Conservation (phyloP, 2,888 invertebrate genomes). For the Cephus nigrinus region DNA sequence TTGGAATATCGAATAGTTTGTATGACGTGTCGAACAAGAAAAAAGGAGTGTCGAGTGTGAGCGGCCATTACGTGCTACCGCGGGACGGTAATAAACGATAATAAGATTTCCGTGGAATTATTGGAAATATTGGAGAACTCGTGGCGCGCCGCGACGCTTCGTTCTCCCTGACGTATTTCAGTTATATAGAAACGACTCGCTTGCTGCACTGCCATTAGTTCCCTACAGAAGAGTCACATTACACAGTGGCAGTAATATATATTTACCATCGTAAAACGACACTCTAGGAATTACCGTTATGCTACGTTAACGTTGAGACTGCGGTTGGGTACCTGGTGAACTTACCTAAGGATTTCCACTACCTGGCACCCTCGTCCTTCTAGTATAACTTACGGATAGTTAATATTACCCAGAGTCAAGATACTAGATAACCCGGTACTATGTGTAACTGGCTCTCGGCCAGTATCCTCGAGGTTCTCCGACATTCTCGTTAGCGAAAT, state of each 20-base stretch:
- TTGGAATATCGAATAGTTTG: background rate
- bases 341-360: background rate
- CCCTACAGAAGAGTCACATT: background rate
- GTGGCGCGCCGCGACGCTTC: conserved; percentile 17
- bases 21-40: background rate
- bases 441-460: background rate
- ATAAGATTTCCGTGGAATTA: conserved; percentile 43
- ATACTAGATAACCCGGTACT: background rate
- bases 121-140: conserved; percentile 47
- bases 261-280: background rate
- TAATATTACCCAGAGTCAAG: background rate
- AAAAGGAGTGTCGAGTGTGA: background rate
- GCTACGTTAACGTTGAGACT: background rate
- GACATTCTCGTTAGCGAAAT: background rate
- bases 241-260: background rate
- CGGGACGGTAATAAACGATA: conserved; percentile 13
- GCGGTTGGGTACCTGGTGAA: background rate
- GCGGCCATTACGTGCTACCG: background rate
- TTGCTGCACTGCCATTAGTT: conserved; percentile 13
- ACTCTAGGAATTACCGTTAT: background rate
- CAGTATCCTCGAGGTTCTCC: background rate
- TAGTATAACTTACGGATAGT: background rate
- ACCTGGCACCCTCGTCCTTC: background rate
- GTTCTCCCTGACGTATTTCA: background rate
- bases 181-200: background rate